phyloP scores from a whole-genome alignment of 2,797 vertebrate species.

The Tauraco hartlaubi region DNA sequence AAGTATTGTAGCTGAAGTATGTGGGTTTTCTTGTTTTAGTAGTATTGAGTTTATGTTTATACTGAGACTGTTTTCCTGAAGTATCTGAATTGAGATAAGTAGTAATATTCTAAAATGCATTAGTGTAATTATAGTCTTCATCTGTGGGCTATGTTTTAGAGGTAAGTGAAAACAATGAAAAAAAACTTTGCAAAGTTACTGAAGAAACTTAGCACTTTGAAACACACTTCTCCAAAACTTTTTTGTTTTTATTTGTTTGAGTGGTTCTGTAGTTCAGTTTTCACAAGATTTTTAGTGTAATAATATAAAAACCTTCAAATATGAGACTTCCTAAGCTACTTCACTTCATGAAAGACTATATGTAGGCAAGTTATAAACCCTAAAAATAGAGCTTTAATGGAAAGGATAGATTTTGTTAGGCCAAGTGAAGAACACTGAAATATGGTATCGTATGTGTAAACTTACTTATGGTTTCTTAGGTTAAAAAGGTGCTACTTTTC shows the following conservation, averaged over 20 bases:
- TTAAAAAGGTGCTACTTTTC: background rate
- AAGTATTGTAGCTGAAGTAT: background rate
- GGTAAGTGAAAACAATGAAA: background rate
- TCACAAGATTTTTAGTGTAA: background rate
- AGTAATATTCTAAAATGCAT: background rate
- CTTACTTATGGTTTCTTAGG: background rate
- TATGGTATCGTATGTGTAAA: background rate
- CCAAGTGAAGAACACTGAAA: background rate
- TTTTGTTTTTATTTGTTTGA: background rate
- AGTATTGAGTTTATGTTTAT: background rate
- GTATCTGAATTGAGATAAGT: background rate
- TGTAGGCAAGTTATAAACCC: background rate
- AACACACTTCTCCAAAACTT: fast-evolving
- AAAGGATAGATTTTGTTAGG: background rate
- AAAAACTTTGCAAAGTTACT: background rate
- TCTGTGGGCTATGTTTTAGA: fast-evolving
- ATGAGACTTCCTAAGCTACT: background rate
- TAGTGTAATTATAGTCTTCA: background rate
- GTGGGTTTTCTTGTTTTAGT: background rate
- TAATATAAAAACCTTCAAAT: background rate
- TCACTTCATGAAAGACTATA: background rate
- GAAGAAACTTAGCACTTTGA: background rate
- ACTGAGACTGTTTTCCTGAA: background rate
- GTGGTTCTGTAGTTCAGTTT: background rate
- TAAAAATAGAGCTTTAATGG: background rate